phyloP scores from a whole-genome alignment of 2,888 invertebrate species.

The Scaeva pyrastri region DNA sequence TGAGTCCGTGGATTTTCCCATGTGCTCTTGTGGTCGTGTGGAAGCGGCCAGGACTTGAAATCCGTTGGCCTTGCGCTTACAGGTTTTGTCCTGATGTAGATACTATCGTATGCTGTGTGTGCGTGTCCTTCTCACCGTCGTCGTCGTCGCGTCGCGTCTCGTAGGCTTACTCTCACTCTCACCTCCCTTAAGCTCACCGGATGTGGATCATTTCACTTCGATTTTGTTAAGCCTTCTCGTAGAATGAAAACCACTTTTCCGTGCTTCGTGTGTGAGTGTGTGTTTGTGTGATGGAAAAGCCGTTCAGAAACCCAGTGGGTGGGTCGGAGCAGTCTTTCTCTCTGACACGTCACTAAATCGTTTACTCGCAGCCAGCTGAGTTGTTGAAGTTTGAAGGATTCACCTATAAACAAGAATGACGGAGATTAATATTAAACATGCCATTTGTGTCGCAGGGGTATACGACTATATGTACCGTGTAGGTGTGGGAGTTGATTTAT shows the following conservation, averaged over 20 bases:
- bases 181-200: conserved; percentile 44
- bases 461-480: no score
- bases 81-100: conserved; percentile 43
- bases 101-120: conserved; percentile 41
- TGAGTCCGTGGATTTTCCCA: conserved; percentile 35
- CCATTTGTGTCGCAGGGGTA: conserved; percentile 49
- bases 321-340: background rate
- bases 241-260: background rate
- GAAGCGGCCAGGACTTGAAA: conserved; percentile 17
- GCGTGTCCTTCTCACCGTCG: conserved; percentile 47
- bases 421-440: conserved; percentile 73
- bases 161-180: no score
- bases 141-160: no score
- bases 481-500: conserved; percentile 17
- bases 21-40: conserved; percentile 32
- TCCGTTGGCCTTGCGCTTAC: conserved; percentile 28
- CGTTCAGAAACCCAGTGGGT: background rate
- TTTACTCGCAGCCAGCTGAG: conserved; percentile 40
- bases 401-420: conserved; percentile 69
- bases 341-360: conserved; percentile 29
- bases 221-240: conserved; percentile 20
- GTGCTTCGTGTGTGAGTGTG: background rate
- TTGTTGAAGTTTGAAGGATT: conserved; percentile 57
- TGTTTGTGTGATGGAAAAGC: background rate
- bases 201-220: conserved; percentile 67